Base-by-base conservation (phyloP, 2,113 vertebrate species). In the Dissostichus mawsoni region DNA sequence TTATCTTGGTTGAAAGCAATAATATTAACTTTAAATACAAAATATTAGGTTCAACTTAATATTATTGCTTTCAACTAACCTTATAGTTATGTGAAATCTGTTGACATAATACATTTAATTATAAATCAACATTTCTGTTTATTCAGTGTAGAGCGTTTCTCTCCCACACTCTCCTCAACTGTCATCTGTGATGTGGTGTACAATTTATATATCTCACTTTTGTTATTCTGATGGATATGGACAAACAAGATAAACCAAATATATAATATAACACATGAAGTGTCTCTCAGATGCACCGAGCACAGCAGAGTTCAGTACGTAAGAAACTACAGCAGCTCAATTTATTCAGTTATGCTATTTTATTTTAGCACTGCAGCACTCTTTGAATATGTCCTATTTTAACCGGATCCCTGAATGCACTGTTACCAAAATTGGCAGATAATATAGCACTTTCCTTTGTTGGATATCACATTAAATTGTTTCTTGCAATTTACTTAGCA, bases 211-310 rank as follows among this genome's bases (percentile, higher is more conserved):
- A 23, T 23, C 23, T 25, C 61, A 25, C 33, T 33, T 11, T 52
- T 33, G 64, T 74, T 56, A 61, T 56, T 58, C 13, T 18, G 63
- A 72, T 17, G 13, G 51, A 69, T 68, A 56, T 11, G 50, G 48
- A 23, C 20, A 6, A 17, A 23, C 23, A 33, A 58, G 33, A 18
- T 57, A 57, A 56, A 68, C 18, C 25, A 1, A 23, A 51, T 17
- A 47, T 51, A 77, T 74, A 18, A 77, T 74, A 18, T 63, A 67
- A 62, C 53, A 63, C 68, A 48, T 18, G n/a, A 13, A 66, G 69
- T n/a, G 29, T 48, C 69, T 44, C 45, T 47, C 8, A 29, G 29
- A 47, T 82, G 41, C 57, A 36, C 12, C 33, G 44, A 74, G 45
- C 53, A 48, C 63, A 79, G 70, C 56, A 51, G 13, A 65, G 44